Evolutionary conservation across 1,140 invertebrate species (phyloP).

Genomic region (Lethocerus indicus): DNA sequence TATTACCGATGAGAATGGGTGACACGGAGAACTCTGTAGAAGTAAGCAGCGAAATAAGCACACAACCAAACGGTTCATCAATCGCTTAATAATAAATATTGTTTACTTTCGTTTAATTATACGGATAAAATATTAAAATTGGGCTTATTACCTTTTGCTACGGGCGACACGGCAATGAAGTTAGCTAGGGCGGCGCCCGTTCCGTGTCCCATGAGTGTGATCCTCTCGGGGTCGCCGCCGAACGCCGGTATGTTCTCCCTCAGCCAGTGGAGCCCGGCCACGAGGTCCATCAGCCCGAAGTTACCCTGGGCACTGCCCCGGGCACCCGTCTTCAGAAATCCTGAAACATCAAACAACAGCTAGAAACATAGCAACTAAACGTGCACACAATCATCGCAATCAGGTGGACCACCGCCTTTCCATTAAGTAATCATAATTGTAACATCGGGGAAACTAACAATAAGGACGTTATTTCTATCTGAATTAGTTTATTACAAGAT

Average conservation of each 20-base stretch:
- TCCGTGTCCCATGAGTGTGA: conserved; percentile 84
- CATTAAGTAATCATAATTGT: no score
- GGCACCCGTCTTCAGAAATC: conserved; percentile 74
- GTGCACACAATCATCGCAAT: no score
- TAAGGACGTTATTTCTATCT: no score
- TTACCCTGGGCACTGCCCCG: conserved; percentile 78
- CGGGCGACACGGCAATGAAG: conserved; percentile 82
- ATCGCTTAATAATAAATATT: no score
- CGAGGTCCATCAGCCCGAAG: conserved; percentile 86
- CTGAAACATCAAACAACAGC: no score
- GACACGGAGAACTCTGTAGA: no score
- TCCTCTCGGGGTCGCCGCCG: conserved; percentile 70
- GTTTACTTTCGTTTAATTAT: neutral
- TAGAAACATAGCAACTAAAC: no score
- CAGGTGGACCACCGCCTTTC: no score
- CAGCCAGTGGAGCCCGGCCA: conserved; percentile 85
- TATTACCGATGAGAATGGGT: no score
- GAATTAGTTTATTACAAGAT: neutral
- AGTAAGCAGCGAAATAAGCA: no score
- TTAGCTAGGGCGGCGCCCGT: conserved; percentile 86
- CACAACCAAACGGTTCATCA: no score
- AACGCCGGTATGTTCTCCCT: conserved; percentile 80
- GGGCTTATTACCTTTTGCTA: conserved; percentile 58
- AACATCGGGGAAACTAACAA: no score
- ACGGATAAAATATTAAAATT: neutral